Evolutionary conservation across 2,113 vertebrate species (phyloP).

Genomic region (Ardeotis arabs): DNA sequence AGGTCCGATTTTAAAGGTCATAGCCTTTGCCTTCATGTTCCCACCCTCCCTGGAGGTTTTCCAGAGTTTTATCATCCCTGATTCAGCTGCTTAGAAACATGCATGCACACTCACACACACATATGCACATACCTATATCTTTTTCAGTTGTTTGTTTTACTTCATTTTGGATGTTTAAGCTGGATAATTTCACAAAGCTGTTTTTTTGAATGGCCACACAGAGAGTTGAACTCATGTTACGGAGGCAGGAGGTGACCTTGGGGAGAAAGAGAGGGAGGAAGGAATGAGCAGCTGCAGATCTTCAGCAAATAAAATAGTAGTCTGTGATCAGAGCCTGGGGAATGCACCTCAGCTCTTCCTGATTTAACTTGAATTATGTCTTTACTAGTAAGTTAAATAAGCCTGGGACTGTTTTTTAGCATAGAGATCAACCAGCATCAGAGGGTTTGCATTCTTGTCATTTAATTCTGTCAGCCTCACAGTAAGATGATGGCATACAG

Average conservation of each 20-base stretch:
- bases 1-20: not conserved
- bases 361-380: not conserved
- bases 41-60: not conserved
- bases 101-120: not conserved
- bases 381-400: not conserved
- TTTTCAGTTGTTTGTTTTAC: not conserved
- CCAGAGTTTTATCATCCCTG: not conserved
- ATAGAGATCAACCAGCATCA: not conserved
- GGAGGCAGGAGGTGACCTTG: not conserved
- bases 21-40: not conserved
- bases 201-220: not conserved
- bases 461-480: not conserved
- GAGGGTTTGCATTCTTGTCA: not conserved
- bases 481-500: not conserved
- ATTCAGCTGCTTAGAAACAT: not conserved
- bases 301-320: not conserved
- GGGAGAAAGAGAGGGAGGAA: not conserved
- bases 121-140: not conserved
- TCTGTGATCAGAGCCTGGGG: not conserved
- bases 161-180: not conserved
- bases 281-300: constrained; percentile 21
- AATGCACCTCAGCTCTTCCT: not conserved
- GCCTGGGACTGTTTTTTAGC: not conserved
- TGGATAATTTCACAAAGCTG: not conserved
- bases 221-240: not conserved